Conservation (phyloP, 2,113 vertebrate genomes). For the Takifugu flavidus region DNA sequence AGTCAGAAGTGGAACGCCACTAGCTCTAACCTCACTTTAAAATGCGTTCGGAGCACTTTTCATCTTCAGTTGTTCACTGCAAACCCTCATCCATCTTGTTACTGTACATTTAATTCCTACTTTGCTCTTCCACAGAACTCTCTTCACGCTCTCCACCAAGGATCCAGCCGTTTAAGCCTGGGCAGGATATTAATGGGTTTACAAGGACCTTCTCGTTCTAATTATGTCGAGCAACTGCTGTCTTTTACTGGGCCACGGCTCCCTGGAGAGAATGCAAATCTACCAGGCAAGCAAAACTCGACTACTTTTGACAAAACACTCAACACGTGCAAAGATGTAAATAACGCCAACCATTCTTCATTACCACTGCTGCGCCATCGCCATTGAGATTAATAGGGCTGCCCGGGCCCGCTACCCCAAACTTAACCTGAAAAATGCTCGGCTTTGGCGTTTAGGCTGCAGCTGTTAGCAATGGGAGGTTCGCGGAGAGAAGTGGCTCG, state of each 20-base stretch:
- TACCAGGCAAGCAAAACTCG: conserved; percentile 76
- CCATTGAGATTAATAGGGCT: conserved; percentile 51
- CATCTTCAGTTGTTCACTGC: too few species aligned
- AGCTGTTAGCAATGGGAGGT: conserved; percentile 38
- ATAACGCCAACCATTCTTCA: conserved; percentile 66
- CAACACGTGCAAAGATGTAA: conserved; percentile 67
- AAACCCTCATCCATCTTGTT: conserved; percentile 16
- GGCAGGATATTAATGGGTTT: conserved; percentile 80
- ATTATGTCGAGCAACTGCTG: conserved; percentile 79
- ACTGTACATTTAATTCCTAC: conserved; percentile 10
- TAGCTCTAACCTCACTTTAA: neutral
- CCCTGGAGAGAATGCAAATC: conserved; percentile 73
- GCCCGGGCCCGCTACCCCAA: conserved; percentile 53
- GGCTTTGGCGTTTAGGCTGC: conserved; percentile 52
- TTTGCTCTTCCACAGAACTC: conserved; percentile 15
- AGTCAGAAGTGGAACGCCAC: too few species aligned
- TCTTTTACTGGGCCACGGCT: conserved; percentile 79
- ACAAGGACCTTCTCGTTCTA: conserved; percentile 78
- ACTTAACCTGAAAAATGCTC: conserved; percentile 69
- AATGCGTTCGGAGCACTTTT: neutral
- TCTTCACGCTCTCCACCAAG: conserved; percentile 15
- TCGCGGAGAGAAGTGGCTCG: conserved; percentile 16
- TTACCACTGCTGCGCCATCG: conserved; percentile 45
- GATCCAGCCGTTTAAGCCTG: conserved; percentile 60
- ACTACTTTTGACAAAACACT: conserved; percentile 80